A percentile compares a stretch with the other conserved stretches of the same genome.
These are phyloP conservation scores for Antheraea mylitta DNA, from an alignment of 1,140 invertebrate species.

Conservation along the genomic window DNA sequence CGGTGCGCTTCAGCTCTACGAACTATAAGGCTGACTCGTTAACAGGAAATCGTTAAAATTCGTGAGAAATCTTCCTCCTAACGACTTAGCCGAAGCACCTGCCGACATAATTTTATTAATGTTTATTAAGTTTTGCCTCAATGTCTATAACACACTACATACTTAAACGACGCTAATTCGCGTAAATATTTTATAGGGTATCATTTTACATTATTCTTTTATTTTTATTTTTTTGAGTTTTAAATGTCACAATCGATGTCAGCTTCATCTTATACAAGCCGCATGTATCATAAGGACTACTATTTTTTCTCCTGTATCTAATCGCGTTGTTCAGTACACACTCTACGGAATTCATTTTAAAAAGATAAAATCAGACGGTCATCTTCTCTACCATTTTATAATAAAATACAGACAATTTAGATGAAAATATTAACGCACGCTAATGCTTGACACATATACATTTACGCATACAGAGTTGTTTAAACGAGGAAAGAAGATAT, in stretches of 20 bases:
- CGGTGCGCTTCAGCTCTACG: conserved; percentile 17
- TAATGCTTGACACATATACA: conserved; percentile 19
- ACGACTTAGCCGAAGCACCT: conserved; percentile 41
- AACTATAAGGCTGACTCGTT: conserved; percentile 44
- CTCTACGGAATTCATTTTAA: neutral
- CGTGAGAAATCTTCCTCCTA: conserved; percentile 60
- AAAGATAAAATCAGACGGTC: neutral
- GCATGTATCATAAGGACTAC: neutral
- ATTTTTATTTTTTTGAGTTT: neutral
- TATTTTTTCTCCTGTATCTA: neutral
- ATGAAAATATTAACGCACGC: neutral
- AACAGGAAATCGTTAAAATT: conserved; percentile 76
- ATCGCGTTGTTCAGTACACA: neutral
- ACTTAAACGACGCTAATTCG: neutral
- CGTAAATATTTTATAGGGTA: neutral
- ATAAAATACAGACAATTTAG: conserved; percentile 1
- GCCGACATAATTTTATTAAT: conserved; percentile 12
- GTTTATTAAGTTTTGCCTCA: neutral
- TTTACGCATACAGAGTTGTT: conserved; percentile 45
- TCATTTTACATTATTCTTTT: neutral
- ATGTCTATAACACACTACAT: neutral
- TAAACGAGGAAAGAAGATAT: conserved; percentile 47
- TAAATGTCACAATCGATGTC: neutral
- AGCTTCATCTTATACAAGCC: neutral
- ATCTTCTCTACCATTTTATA: neutral